Evolutionary conservation across 2,888 invertebrate species (phyloP).

Genomic region (Lacanobia wlatinum): DNA sequence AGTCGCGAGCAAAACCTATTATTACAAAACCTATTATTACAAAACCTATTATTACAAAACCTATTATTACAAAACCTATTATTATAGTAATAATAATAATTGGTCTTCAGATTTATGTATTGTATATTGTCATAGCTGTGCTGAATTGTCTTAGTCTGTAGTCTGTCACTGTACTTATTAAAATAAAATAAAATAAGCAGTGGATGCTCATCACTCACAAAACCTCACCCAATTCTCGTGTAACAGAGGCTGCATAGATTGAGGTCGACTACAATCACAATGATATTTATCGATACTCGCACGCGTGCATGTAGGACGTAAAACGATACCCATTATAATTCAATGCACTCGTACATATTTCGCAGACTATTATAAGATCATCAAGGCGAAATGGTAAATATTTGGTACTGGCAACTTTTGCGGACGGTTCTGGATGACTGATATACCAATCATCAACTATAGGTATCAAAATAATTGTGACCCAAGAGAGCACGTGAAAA

Average conservation of each 20-base stretch:
- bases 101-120: too few relatives aligned
- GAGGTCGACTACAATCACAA: constrained; percentile 62
- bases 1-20: too few relatives aligned
- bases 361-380: not conserved
- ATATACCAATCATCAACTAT: too few relatives aligned
- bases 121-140: too few relatives aligned
- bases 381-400: not conserved
- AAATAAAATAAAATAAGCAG: not conserved
- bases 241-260: constrained; percentile 42
- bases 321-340: constrained; percentile 27
- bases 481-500: too few relatives aligned
- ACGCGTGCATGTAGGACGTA: constrained; percentile 31
- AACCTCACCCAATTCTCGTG: constrained; percentile 23
- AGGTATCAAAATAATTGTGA: too few relatives aligned
- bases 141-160: too few relatives aligned
- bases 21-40: too few relatives aligned
- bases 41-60: too few relatives aligned
- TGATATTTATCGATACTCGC: constrained; percentile 22
- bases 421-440: not conserved
- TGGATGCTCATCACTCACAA: constrained; percentile 29
- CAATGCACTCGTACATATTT: constrained; percentile 8
- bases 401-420: not conserved
- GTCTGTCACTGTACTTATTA: too few relatives aligned
- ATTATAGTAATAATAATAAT: too few relatives aligned
- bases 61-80: too few relatives aligned